Conservation (phyloP, 2,797 vertebrate genomes). For the Dromococcyx pavoninus region DNA sequence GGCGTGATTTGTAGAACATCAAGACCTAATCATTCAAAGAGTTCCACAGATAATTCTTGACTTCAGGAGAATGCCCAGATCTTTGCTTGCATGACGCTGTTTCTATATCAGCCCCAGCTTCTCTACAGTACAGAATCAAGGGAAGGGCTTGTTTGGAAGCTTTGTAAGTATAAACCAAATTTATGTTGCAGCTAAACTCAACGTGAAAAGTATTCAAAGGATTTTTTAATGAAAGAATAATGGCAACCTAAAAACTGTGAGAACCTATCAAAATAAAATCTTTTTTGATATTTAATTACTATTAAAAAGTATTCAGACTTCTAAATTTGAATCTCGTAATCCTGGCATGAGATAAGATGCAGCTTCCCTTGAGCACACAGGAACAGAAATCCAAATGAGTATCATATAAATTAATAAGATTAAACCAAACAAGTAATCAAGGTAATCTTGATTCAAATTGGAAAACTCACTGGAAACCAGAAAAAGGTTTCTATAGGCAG, state of each 20-base stretch:
- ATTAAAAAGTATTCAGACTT: not conserved
- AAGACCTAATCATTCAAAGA: not conserved
- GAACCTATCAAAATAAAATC: not conserved
- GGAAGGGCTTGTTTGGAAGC: not conserved
- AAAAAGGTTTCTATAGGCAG: not conserved
- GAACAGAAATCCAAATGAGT: not conserved
- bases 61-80: not conserved
- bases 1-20: not conserved
- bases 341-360: not conserved
- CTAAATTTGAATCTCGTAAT: constrained; percentile 5
- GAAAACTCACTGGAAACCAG: not conserved
- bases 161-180: too few relatives aligned
- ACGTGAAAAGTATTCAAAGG: not conserved
- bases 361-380: not conserved
- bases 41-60: not conserved
- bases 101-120: not conserved
- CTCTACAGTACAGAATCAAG: not conserved
- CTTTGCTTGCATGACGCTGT: not conserved
- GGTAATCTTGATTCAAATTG: not conserved
- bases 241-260: not conserved
- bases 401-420: not conserved
- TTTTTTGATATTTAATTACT: not conserved
- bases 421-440: not conserved
- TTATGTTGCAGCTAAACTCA: not conserved
- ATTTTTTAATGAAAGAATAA: not conserved